Base-by-base conservation (phyloP, 2,888 invertebrate genomes). In the Allacma fusca region DNA sequence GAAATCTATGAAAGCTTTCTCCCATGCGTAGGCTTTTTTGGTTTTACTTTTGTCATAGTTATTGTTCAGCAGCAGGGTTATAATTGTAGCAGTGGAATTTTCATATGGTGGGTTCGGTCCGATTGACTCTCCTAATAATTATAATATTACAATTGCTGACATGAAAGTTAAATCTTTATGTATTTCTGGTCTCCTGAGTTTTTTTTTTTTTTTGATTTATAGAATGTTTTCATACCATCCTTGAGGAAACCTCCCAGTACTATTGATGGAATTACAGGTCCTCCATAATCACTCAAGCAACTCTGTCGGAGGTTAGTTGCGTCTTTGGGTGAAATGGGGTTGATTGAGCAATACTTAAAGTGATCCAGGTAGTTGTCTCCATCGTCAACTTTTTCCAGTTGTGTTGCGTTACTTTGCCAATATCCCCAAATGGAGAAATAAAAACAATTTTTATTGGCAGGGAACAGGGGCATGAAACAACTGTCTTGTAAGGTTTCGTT, bases 371-470 rank as follows among this genome's bases (percentile, higher is more conserved):
- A 97, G 82, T 91, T 90, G 4, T 81, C 78, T 16, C 24, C 77
- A 0, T 67, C 71, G n/a, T 21, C 69, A 16, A 21, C 40, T 62
- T 65, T 77, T n/a, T 83, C 80, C n/a, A 95, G 90, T 50, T 86
- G 88, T 0, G 89, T 89, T 9, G 89, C 80, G 85, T 91, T 89
- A 86, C 95, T 92, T 86, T 94, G 91, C 88, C 92, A 98, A 88
- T 95, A 99, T 57, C 97, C 97, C 91, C 96, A 94, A 64, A 95
- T 89, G 78, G 95, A 96, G 88, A 95, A 94, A 13, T 98, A 90
- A 19, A 93, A 91, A 88, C 99, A 99, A 84, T 94, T 89, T 0
- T 89, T 87, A 9, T 92, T 88, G 7, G 89, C 89, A 0, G 93
- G 92, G 16, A 91, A 89, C 80, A 99, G 88, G 0, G 99, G 99